phyloP scores from a whole-genome alignment of 2,888 invertebrate genomes.

The Heteromurus nitidus region DNA sequence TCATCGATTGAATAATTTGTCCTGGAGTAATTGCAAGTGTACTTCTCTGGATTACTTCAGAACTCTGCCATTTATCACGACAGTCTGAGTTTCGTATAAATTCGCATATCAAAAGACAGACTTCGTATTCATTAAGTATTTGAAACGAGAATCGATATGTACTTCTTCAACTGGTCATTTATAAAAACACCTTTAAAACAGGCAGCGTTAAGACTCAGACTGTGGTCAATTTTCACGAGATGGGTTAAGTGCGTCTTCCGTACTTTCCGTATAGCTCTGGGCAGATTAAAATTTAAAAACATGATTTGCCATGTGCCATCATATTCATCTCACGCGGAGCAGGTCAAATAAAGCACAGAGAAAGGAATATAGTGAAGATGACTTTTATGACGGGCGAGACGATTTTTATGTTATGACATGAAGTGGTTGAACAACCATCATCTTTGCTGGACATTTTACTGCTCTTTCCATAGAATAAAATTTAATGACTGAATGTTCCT shows the following conservation, averaged over 20 bases:
- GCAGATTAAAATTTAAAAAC: constrained; percentile 6
- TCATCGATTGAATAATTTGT: constrained; percentile 40
- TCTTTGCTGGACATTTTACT: constrained; percentile 4
- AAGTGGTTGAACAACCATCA: constrained; percentile 21
- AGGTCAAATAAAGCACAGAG: constrained; percentile 4
- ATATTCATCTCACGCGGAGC: constrained; percentile 23
- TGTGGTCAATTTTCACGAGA: no score
- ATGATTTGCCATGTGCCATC: constrained; percentile 30
- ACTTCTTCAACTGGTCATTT: no score
- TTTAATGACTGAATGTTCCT: constrained; percentile 4
- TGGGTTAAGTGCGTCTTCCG: no score
- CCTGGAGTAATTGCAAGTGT: no score
- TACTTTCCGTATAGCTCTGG: no score
- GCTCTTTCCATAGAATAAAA: neutral
- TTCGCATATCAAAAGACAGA: no score
- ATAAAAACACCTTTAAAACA: no score
- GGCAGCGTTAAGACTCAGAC: no score
- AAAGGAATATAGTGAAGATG: neutral
- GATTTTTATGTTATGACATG: constrained; percentile 42
- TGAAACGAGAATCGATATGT: no score
- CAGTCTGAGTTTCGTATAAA: no score
- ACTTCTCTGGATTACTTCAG: no score
- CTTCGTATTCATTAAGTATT: no score
- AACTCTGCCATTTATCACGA: constrained; percentile 4
- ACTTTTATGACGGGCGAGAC: constrained; percentile 28